Evolutionary conservation across 2,113 vertebrate species (phyloP).

Genomic region (Myanophis thanlyinensis): DNA sequence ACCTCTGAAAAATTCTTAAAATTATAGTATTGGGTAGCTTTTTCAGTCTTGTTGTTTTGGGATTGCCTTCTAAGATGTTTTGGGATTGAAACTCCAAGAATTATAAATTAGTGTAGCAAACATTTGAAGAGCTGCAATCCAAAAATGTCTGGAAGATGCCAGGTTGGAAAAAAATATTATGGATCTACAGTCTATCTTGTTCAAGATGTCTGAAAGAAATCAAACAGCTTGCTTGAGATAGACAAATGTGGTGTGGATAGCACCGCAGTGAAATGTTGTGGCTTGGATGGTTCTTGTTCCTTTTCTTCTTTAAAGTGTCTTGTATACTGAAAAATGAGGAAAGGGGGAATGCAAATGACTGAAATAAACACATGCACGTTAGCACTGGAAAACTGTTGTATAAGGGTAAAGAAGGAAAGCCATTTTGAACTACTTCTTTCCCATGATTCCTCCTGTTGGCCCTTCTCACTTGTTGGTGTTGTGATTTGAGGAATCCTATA

Average conservation of each 20-base stretch:
- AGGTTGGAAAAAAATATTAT: not conserved
- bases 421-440: not conserved
- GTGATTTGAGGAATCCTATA: constrained; percentile 1
- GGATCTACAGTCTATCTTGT: not conserved
- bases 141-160: not conserved
- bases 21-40: not conserved
- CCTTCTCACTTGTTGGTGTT: not conserved
- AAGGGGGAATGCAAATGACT: not conserved
- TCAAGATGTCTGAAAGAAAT: not conserved
- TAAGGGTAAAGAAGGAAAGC: not conserved
- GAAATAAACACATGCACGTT: not conserved
- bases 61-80: not conserved
- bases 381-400: not conserved
- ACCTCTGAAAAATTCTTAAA: not conserved
- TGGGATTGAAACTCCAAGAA: not conserved
- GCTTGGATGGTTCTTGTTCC: not conserved
- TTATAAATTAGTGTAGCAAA: not conserved
- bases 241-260: not conserved
- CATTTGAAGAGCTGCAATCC: not conserved
- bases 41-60: not conserved
- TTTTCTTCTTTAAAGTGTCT: not conserved
- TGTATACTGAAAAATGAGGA: not conserved
- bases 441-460: not conserved
- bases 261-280: not conserved
- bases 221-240: not conserved